phyloP scores from a whole-genome alignment of 1,140 invertebrate species.

The Drosophila busckii region DNA sequence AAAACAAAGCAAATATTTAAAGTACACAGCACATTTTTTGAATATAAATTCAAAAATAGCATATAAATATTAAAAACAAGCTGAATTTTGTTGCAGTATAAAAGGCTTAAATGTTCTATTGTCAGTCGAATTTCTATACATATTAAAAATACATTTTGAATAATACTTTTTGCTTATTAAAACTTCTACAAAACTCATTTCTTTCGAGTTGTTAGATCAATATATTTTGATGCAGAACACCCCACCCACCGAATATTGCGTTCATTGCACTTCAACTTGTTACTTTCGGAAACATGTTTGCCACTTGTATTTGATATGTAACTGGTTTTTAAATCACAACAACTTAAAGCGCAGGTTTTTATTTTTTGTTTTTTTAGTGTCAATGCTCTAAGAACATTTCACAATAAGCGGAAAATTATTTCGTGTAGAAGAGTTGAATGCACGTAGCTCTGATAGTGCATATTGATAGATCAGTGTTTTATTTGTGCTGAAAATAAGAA shows the following conservation, averaged over 20 bases:
- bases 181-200: slow-evolving; percentile 14
- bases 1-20: neutral
- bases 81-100: too few relatives aligned
- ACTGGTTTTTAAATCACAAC: slow-evolving; percentile 36
- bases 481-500: neutral
- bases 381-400: slow-evolving; percentile 47
- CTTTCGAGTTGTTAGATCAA: slow-evolving; percentile 1
- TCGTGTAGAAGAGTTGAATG: slow-evolving; percentile 35
- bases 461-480: neutral
- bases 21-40: slow-evolving; percentile 1
- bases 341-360: slow-evolving; percentile 30
- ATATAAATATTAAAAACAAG: slow-evolving; percentile 4
- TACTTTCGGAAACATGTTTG: slow-evolving; percentile 17
- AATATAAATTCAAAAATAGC: slow-evolving; percentile 14
- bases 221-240: slow-evolving; percentile 1
- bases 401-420: slow-evolving; percentile 35
- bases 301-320: slow-evolving; percentile 34
- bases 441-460: neutral
- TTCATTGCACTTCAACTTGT: slow-evolving; percentile 15
- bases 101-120: too few relatives aligned
- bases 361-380: slow-evolving; percentile 43
- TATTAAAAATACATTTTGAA: too few relatives aligned
- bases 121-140: too few relatives aligned
- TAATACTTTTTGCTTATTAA: too few relatives aligned
- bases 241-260: neutral